Base-by-base conservation (phyloP, 37 sponge, comb jelly and placozoan genomes). In the Ianthella basta region DNA sequence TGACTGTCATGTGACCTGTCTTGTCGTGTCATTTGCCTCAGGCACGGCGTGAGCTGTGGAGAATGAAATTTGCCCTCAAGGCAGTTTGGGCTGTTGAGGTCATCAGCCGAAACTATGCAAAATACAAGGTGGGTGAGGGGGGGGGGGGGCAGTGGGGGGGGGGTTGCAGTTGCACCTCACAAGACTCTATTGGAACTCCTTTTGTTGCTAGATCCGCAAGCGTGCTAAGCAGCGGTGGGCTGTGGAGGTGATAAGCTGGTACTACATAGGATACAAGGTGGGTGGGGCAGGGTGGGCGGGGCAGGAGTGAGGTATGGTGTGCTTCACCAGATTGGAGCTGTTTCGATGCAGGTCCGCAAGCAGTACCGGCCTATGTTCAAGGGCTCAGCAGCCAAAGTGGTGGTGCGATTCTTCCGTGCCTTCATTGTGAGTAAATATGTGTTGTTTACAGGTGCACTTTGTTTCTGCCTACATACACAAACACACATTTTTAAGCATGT, bases 241-340 rank as follows among this genome's bases (percentile, higher is more conserved):
- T 23, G 80, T 57, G 23, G 85, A 25, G 15, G 79, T 88, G 25
- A 88, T 88, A 25, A 72, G 56, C 24, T 8, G 40, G 36, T 88
- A 72, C 55, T 88, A 85, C 6, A 29, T 41, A 33, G 89, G 84
- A 13, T 86, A 79, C 84, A 86, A 86, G 82, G 66, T 89, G 37
- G 66, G 83, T 30, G 50, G 3, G 50, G 3, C 50, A 3, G 8
- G 50, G 50, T 10, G 50, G 50, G 50, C 6, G 6, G 50, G 50
- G 50, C 6, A 44, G 8, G 50, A 8, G 50, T 8, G 8, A 8
- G 3, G 50, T 44, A 8, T 44, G 50, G 3, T 44, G 50, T 44
- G 8, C 50, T 44, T 44, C 50, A 44, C 50, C 6, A 10, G n/a
- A 8, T 44, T 44, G 8, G 50, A 44, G 50, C 50, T 44, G 6